These are phyloP conservation scores for Laterallus jamaicensis DNA, from an alignment of 2,113 vertebrate species.

Conservation along the genomic window DNA sequence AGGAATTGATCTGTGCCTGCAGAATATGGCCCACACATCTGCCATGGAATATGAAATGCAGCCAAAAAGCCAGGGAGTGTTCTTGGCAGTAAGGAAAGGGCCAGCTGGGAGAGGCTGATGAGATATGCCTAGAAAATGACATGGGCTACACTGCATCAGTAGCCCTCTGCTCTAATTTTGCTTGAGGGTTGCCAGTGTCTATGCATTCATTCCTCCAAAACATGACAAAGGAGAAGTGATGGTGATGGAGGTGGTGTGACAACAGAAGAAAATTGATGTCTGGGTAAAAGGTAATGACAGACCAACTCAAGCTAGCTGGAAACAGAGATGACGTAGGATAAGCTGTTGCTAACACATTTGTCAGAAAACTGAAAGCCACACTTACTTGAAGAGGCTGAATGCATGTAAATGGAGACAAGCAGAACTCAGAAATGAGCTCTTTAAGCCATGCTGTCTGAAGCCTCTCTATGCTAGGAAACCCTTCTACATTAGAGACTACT, in stretches of 20 bases:
- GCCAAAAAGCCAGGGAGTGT: background rate
- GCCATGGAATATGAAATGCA: background rate
- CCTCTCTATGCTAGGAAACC: background rate
- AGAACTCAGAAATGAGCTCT: background rate
- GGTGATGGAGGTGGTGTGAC: background rate
- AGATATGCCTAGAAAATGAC: background rate
- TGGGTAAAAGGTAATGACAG: background rate
- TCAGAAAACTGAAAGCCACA: background rate
- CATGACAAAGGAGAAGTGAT: background rate
- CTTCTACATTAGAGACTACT: background rate
- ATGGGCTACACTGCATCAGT: background rate
- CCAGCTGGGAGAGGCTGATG: background rate
- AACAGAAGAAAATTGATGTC: background rate
- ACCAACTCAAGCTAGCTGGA: fast-evolving
- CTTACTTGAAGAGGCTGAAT: background rate
- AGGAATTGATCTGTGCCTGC: background rate
- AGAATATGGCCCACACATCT: background rate
- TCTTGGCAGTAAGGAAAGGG: background rate
- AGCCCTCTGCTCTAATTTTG: background rate
- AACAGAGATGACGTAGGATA: background rate
- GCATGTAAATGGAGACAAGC: background rate
- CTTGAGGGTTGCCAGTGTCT: background rate
- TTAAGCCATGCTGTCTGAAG: fast-evolving
- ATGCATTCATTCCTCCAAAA: background rate
- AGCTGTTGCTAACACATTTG: background rate